Percentiles rank a stretch among this genome's conserved stretches.
These are phyloP conservation scores for Drosophila varians DNA, from an alignment of 1,140 invertebrate species.

Conservation along the genomic window DNA sequence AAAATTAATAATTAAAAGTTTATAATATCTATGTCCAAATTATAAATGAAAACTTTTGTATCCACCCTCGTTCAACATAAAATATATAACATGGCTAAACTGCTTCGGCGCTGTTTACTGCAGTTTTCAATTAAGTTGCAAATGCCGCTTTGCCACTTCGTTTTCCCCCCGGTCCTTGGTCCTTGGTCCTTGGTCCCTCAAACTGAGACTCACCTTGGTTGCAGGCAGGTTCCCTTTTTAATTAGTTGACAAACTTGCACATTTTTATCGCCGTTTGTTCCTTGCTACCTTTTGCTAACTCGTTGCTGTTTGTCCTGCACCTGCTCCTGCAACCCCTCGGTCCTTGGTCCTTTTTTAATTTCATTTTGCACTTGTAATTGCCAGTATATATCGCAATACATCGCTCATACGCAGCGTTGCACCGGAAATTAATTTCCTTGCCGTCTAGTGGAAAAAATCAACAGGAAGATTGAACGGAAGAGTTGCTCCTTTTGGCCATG, in stretches of 20 bases:
- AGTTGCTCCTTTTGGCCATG: slow-evolving; percentile 18
- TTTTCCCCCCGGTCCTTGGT: too few species aligned
- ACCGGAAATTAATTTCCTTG: slow-evolving; percentile 67
- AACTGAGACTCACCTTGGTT: slow-evolving; percentile 29
- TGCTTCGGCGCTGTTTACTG: slow-evolving; percentile 67
- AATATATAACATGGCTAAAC: slow-evolving; percentile 58
- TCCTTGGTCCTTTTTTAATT: slow-evolving; percentile 55
- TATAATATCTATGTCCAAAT: not conserved
- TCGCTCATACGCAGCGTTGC: slow-evolving; percentile 66
- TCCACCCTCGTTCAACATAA: slow-evolving; percentile 11
- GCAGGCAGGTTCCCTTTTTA: slow-evolving; percentile 57
- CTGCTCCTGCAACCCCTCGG: not conserved
- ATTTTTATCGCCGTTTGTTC: slow-evolving; percentile 60
- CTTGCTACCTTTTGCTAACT: slow-evolving; percentile 27
- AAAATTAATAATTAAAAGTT: not conserved
- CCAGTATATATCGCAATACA: slow-evolving; percentile 46
- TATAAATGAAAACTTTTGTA: not conserved
- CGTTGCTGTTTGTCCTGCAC: slow-evolving; percentile 25
- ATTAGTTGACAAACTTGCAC: slow-evolving; percentile 60
- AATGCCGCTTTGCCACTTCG: slow-evolving; percentile 29
- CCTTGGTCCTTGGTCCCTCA: slow-evolving; percentile 1
- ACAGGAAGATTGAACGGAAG: not conserved
- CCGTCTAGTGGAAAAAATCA: not conserved
- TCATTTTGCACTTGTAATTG: slow-evolving; percentile 59
- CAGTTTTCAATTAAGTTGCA: slow-evolving; percentile 74